These are phyloP conservation scores for Microvelia longipes DNA, from an alignment of 1,140 invertebrate genomes.

Conservation along the genomic window DNA sequence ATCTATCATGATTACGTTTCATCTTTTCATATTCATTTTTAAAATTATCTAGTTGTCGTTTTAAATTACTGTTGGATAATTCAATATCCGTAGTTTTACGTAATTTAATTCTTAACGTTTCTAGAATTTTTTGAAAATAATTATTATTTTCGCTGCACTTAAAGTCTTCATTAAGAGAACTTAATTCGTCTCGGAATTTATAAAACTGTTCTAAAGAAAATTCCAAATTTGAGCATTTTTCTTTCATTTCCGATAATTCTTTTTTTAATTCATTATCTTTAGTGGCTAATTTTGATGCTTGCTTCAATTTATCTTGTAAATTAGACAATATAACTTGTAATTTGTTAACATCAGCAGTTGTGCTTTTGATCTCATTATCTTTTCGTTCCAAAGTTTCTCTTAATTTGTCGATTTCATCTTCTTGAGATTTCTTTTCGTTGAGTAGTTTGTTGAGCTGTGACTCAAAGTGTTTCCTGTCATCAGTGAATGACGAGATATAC, in stretches of 20 bases:
- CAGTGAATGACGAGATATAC: slow-evolving; percentile 35
- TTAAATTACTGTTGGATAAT: not conserved
- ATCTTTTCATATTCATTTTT: not conserved
- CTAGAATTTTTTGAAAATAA: not conserved
- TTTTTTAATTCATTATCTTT: slow-evolving; percentile 7
- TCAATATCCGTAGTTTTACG: not conserved
- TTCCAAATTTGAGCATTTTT: slow-evolving; percentile 14
- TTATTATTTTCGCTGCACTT: not conserved
- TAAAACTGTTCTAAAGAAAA: slow-evolving; percentile 12
- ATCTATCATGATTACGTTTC: not conserved
- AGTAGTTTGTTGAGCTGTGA: slow-evolving; percentile 37
- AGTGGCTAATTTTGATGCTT: slow-evolving; percentile 13
- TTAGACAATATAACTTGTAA: slow-evolving; percentile 13
- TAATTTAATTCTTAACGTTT: not conserved
- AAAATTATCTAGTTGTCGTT: not conserved
- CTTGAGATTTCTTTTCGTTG: slow-evolving; percentile 30
- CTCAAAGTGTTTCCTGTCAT: slow-evolving; percentile 41
- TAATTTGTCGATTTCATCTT: slow-evolving; percentile 38
- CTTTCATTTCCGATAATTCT: slow-evolving; percentile 14
- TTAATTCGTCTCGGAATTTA: slow-evolving; percentile 19
- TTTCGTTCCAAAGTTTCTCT: slow-evolving; percentile 39
- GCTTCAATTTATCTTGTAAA: slow-evolving; percentile 16
- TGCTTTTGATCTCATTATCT: slow-evolving; percentile 34
- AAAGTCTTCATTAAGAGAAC: slow-evolving; percentile 9
- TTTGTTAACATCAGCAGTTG: slow-evolving; percentile 14